Evolutionary conservation across 2,888 invertebrate genomes (phyloP), one percentile per base, ranked within the genome.

Genomic region (Brachyptera putata): DNA sequence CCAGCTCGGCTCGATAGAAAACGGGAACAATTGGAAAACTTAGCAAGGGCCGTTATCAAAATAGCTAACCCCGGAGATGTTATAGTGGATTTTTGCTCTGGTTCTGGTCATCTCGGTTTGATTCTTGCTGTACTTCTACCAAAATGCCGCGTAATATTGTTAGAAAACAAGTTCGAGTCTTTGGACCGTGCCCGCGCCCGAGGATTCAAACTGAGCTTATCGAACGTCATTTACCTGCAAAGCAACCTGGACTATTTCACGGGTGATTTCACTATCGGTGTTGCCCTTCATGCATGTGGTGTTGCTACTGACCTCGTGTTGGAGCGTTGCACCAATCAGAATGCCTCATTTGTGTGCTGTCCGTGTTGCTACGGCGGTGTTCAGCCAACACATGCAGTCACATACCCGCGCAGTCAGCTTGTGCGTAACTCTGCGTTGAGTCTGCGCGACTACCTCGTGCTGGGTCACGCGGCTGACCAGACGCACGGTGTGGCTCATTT

Each of bases 301-400:
- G 88, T 92, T 11, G 95, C 95, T 1, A 95, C 93, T 1, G 97
- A 97, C 75, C 81, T 96, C 63, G 95, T 96, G 1, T 78, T 96
- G 55, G 84, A 89, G 68, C 87, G 88, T 70, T 96, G 96, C 72
- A 80, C 90, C 13, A 76, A 81, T 49, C 83, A 80, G 13, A 79
- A 80, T 60, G 95, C 95, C 0, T 82, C 86, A 65, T 95, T 96
- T 77, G 87, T 95, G 1, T 81, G 91, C 57, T 94, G 93, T 70
- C 96, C 96, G 0, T 97, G 97, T 73, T 96, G 96, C 72, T 96
- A 96, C 75, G 96, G 96, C 1, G 86, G 87, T 1, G 80, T 96
- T 13, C 87, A 88, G 73, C 81, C 86, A 63, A 92, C 91, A 68
- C 86, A 91, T 67, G 83, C 87, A 66, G 77, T 95, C 49, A 77